Conservation (phyloP, 2,113 vertebrate genomes). For the Phyllopteryx taeniolatus region DNA sequence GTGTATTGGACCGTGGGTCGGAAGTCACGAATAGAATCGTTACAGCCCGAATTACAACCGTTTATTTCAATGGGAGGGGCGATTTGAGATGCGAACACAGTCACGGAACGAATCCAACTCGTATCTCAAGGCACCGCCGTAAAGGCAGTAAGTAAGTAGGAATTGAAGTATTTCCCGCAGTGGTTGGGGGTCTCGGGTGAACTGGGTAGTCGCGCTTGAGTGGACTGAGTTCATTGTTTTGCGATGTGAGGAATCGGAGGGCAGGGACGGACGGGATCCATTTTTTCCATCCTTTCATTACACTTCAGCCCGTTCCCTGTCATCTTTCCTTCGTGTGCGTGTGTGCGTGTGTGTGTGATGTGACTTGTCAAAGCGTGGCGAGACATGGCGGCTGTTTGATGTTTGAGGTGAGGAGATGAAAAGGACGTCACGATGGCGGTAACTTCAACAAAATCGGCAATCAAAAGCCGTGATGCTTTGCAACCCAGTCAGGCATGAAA, state of each 20-base stretch:
- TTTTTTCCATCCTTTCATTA: constrained; percentile 58
- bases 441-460: background rate
- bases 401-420: background rate
- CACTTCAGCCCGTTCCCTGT: constrained; percentile 36
- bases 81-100: too few species aligned
- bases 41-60: too few species aligned
- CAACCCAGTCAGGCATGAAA: too few species aligned
- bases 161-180: background rate
- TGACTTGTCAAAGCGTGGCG: background rate
- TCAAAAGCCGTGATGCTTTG: too few species aligned
- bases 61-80: too few species aligned
- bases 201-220: too few species aligned
- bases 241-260: background rate
- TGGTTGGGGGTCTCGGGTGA: too few species aligned
- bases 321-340: constrained; percentile 36
- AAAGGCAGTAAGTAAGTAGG: background rate
- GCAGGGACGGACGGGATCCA: constrained; percentile 1
- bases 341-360: constrained; percentile 12
- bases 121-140: too few species aligned
- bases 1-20: too few species aligned
- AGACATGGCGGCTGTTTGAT: background rate
- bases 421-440: background rate
- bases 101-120: too few species aligned
- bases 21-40: too few species aligned
- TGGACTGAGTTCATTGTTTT: background rate